Conservation (phyloP, 2,888 invertebrate genomes). For the Limenitis camilla region DNA sequence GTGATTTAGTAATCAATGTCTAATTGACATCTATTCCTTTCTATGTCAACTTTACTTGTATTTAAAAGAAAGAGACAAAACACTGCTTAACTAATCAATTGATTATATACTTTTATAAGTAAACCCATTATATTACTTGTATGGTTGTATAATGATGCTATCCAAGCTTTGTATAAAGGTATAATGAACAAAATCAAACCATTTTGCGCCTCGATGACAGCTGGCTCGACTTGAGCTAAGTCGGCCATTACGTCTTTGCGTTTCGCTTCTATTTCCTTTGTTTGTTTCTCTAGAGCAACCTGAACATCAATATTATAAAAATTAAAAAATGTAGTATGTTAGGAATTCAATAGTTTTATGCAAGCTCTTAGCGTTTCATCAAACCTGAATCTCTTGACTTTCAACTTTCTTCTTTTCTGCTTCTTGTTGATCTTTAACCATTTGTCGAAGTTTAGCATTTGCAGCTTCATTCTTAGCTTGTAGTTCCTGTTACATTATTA, state of each 20-base stretch:
- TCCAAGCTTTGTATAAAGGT: conserved; percentile 3
- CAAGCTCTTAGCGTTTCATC: conserved; percentile 1
- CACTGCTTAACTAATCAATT: too few relatives aligned
- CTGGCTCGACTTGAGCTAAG: conserved; percentile 97
- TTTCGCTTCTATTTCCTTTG: conserved; percentile 94
- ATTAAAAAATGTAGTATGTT: background rate
- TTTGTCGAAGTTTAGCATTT: conserved; percentile 98
- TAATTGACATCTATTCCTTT: too few relatives aligned
- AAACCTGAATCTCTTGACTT: conserved; percentile 93
- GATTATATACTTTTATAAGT: too few relatives aligned
- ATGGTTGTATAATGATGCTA: background rate
- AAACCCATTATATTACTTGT: background rate
- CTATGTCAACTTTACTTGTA: too few relatives aligned
- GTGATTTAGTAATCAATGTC: background rate
- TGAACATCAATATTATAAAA: conserved; percentile 26
- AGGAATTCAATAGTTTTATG: background rate
- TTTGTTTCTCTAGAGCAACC: conserved; percentile 88
- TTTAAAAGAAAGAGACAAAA: too few relatives aligned
- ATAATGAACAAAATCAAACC: conserved; percentile 72
- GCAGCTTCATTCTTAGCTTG: conserved; percentile 99
- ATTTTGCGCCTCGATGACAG: conserved; percentile 98
- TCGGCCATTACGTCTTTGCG: conserved; percentile 96
- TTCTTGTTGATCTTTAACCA: conserved; percentile 99
- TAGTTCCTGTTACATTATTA: conserved; percentile 73
- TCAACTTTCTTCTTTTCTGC: conserved; percentile 99